Evolutionary conservation across 2,113 vertebrate genomes (phyloP).

Genomic region (Daubentonia madagascariensis): DNA sequence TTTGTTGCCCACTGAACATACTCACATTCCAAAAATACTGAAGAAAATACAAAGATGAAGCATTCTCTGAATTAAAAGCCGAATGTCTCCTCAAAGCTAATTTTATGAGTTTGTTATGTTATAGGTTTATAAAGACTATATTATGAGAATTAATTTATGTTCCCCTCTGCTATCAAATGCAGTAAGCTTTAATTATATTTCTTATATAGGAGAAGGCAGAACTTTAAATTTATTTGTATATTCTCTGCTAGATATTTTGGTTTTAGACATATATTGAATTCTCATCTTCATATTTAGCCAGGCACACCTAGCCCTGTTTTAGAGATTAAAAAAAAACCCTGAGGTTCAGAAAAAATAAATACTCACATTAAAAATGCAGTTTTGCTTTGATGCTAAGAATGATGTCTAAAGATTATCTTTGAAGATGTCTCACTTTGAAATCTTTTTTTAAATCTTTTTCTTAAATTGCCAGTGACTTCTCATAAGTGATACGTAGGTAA

Average conservation of each 20-base stretch:
- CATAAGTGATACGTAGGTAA: not conserved
- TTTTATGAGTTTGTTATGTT: not conserved
- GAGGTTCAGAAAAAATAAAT: not conserved
- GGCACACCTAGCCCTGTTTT: not conserved
- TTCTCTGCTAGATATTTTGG: not conserved
- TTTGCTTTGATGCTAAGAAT: slow-evolving; percentile 27
- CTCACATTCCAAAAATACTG: slow-evolving; percentile 33
- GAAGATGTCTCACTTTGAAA: not conserved
- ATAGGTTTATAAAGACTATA: not conserved
- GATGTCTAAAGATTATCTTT: not conserved
- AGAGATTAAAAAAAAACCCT: not conserved
- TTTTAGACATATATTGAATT: not conserved
- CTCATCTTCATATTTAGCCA: slow-evolving; percentile 2
- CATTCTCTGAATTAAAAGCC: slow-evolving; percentile 6
- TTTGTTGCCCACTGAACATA: slow-evolving; percentile 25
- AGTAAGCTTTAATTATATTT: not conserved
- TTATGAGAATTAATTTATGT: not conserved
- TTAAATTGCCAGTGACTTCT: not conserved
- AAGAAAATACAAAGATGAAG: not conserved
- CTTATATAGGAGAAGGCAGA: not conserved
- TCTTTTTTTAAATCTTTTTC: not conserved
- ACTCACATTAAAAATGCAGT: not conserved
- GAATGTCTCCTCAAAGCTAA: not conserved
- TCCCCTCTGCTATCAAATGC: not conserved
- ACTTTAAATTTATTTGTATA: not conserved